Conservation (phyloP, 2,888 invertebrate genomes). For the Tetranychus truncatus region DNA sequence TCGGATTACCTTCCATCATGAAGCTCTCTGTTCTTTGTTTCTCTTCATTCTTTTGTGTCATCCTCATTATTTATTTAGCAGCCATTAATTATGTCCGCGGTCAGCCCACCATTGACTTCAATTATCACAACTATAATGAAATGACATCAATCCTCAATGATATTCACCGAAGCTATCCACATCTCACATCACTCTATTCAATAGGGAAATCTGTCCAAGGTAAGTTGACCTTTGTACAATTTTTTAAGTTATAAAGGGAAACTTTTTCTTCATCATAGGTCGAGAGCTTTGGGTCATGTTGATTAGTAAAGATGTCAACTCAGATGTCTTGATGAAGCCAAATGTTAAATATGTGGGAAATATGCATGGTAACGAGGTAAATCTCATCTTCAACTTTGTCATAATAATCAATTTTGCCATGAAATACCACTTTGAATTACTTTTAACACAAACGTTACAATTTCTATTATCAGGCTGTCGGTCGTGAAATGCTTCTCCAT, state of each 20-base stretch:
- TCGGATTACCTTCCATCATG: slow-evolving; percentile 55
- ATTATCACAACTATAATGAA: slow-evolving; percentile 68
- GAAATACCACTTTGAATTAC: neutral
- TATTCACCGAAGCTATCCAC: slow-evolving; percentile 59
- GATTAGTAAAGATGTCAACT: slow-evolving; percentile 35
- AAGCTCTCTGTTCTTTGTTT: slow-evolving; percentile 48
- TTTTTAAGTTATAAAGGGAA: neutral
- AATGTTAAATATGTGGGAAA: slow-evolving; percentile 95
- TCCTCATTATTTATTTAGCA: slow-evolving; percentile 32
- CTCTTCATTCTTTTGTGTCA: slow-evolving; percentile 38
- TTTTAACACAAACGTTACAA: neutral
- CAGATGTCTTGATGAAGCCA: slow-evolving; percentile 44
- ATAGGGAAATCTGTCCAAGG: slow-evolving; percentile 84
- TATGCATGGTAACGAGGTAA: slow-evolving; percentile 66
- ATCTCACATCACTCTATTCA: slow-evolving; percentile 72
- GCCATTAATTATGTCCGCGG: slow-evolving; percentile 30
- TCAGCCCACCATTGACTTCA: slow-evolving; percentile 45
- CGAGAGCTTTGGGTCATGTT: slow-evolving; percentile 87
- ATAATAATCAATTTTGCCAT: neutral
- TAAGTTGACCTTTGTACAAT: slow-evolving; percentile 32
- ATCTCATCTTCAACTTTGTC: too few relatives aligned
- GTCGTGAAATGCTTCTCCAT: slow-evolving; percentile 76
- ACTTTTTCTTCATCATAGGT: slow-evolving; percentile 39
- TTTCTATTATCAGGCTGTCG: slow-evolving; percentile 48
- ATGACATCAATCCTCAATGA: slow-evolving; percentile 62